phyloP scores from a whole-genome alignment of 2,113 vertebrate genomes.

The Emydura subglobosa region DNA sequence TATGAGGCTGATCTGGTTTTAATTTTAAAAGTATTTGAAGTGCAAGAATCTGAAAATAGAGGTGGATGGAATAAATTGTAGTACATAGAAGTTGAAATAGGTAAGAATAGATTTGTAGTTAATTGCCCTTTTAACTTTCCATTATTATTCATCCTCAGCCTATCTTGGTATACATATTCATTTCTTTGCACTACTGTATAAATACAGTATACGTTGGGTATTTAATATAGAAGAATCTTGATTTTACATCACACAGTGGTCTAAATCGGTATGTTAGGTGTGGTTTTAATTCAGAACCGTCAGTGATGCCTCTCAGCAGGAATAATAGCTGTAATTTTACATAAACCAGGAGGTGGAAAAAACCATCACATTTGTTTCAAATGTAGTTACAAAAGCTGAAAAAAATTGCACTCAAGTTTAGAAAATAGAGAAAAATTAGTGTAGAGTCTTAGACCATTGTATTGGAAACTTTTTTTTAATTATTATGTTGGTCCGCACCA shows the following conservation, averaged over 20 bases:
- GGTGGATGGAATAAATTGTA: background rate
- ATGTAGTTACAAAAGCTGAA: background rate
- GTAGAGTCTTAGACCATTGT: background rate
- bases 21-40: background rate
- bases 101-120: background rate
- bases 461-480: background rate
- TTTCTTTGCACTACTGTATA: background rate
- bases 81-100: background rate
- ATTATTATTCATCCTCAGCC: background rate
- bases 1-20: background rate
- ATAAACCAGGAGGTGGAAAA: background rate
- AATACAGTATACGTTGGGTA: background rate
- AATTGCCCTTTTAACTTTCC: background rate
- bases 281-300: constrained; percentile 8
- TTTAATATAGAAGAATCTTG: background rate
- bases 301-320: background rate
- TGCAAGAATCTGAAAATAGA: background rate
- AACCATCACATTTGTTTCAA: background rate
- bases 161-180: background rate
- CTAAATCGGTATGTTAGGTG: background rate
- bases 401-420: background rate
- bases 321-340: background rate
- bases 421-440: background rate
- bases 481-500: background rate
- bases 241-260: background rate